Evolutionary conservation across 2,888 invertebrate genomes (phyloP).

Genomic region (Tetragonisca angustula): DNA sequence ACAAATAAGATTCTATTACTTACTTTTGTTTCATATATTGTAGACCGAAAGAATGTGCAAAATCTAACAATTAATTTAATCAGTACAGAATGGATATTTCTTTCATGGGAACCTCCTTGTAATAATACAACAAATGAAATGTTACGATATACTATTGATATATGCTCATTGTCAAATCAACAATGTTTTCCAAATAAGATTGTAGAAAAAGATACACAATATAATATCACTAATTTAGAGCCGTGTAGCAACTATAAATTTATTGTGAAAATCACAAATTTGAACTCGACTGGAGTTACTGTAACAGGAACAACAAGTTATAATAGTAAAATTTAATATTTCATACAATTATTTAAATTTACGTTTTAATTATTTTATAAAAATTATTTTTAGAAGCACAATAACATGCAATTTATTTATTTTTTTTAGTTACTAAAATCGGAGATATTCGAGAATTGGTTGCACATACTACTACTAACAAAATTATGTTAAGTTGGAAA

Average conservation of each 20-base stretch:
- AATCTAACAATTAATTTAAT: conserved; percentile 27
- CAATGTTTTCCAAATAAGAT: conserved; percentile 8
- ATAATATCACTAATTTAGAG: conserved; percentile 59
- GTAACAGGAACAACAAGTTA: conserved; percentile 35
- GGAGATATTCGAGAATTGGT: conserved; percentile 46
- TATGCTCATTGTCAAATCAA: conserved; percentile 21
- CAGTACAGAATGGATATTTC: conserved; percentile 57
- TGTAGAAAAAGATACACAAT: not conserved
- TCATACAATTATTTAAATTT: not conserved
- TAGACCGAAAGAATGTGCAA: conserved; percentile 37
- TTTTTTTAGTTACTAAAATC: conserved; percentile 48
- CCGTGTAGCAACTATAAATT: conserved; percentile 70
- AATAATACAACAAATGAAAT: conserved; percentile 22
- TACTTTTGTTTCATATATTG: not conserved
- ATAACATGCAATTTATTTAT: not conserved
- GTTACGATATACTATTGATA: conserved; percentile 46
- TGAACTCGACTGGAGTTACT: conserved; percentile 32
- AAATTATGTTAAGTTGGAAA: conserved; percentile 54
- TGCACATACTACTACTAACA: not conserved
- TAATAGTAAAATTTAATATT: conserved; percentile 50
- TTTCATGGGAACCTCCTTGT: conserved; percentile 61
- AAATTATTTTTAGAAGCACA: no score
- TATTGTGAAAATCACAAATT: conserved; percentile 50
- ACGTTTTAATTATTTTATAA: not conserved
- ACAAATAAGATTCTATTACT: not conserved